Evolutionary conservation across 2,888 invertebrate genomes (phyloP), one percentile per base, ranked within the genome.

Genomic region (Aquatica leii): DNA sequence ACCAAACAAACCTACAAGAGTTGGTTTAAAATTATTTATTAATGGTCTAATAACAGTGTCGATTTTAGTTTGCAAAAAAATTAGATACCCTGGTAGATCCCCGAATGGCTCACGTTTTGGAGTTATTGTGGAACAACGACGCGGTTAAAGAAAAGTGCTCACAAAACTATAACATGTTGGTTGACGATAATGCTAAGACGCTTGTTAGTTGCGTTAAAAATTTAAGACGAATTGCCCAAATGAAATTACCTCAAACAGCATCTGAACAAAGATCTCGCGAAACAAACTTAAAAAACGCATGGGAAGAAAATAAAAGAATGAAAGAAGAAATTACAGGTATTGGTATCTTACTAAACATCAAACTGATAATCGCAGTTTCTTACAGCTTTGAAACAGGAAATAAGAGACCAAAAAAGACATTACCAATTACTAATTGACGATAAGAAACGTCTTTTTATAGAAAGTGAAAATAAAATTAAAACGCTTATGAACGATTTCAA

Each of bases 251-350:
- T 3, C 81, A 78, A 1, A 82, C 84, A 0, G 86, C 86, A 0
- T 82, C 81, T 0, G 84, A 84, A 52, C 85, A 86, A 68, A 76
- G 84, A 8, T 74, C 78, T 0, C 76, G 77, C 9, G 84, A 84
- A 68, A 74, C 84, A 6, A 75, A 76, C 41, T 80, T 83, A 0
- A 82, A 81, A 66, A 83, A 82, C 61, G 73, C 85, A 18, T 84
- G 83, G 69, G 75, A 72, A 0, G 82, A 82, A 2, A 86, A 86
- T 67, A 74, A 78, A 15, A 78, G 78, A 50, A 77, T 83, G 1
- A 75, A 80, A 21, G 69, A 68, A 0, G 78, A 81, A 68, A 85
- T 86, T 50, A 71, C 78, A 70, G 82, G 85, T 84, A 69, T n/a
- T 24, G 2, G 24, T 4, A 24, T 24, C 24, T 24, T 6, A 24